Evolutionary conservation across 2,797 vertebrate genomes (phyloP), one percentile per base, ranked within the genome.

Genomic region (Gobio occitaniae): DNA sequence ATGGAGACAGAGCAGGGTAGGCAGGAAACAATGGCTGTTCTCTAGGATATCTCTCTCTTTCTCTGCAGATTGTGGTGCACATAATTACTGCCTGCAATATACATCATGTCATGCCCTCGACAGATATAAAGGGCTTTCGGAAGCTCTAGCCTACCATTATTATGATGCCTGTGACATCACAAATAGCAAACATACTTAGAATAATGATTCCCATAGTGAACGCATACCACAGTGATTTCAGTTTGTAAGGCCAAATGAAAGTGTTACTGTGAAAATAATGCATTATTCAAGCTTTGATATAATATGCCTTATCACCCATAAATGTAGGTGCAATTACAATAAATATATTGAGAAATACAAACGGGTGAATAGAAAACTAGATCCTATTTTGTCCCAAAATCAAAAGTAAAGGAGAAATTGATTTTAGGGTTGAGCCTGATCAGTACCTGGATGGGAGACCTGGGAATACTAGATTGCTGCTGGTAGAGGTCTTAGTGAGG

Each of bases 1-100:
- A 90, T 93, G 92, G 92, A 29, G 79, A 93, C 90, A 59, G 38
- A 89, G 82, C 52, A 4, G 84, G 61, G 61, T 78, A 83, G 41
- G 48, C 66, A 25, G 50, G 83, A 87, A 84, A 74, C 85, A 78
- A 68, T 76, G 48, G 69, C 29, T 63, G 6, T 61, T 61, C 11
- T 78, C 50, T 25, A 47, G 32, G 36, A 81, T 83, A 2, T 50
- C 44, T 70, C 82, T 65, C 32, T 68, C 74, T 38, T 44, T 79
- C 56, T 80, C 47, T 48, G 19, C 6, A 66, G 21, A 36, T 21
- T 79, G 25, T 38, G 16, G 9, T 69, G 52, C 61, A 74, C 36
- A 68, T 68, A 71, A 81, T 82, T 79, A 71, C 70, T 79, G 75
- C 83, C 86, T 89, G 79, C 25, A 17, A 61, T 63, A 25, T 41